Base-by-base conservation (phyloP, 2,113 vertebrate species). In the Panthera uncia region DNA sequence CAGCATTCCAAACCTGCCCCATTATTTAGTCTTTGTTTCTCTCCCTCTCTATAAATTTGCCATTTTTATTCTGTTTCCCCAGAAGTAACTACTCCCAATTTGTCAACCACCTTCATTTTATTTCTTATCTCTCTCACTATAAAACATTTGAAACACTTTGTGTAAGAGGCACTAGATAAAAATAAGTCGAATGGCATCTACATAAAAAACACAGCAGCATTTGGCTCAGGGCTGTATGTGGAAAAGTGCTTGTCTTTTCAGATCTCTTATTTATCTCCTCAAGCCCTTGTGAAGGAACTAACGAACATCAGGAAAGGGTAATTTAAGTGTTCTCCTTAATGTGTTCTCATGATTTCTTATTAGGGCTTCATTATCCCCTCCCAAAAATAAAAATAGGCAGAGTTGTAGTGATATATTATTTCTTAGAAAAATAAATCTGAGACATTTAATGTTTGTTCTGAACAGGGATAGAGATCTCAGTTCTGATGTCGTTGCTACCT, bases 41-140 rank as follows among this genome's bases (percentile, higher is more conserved):
- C 33, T 95, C 65, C 45, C 9, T 91, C 36, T 96, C 76, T 68
- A 95, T 73, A 97, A 94, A 81, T 97, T 92, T 85, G n/a, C n/a
- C 18, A 1, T 36, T 89, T 74, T 81, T 41, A 29, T 96, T 86
- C 41, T 94, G 23, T 96, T 91, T 96, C 10, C 45, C 52, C 14
- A 45, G 94, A 15, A n/a, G 18, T 48, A 96, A 88, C 50, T 76
- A 48, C n/a, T 91, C 38, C n/a, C 18, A 92, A 57, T 92, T 93
- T 94, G 83, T 89, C 57, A 33, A 63, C 18, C 23, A 57, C 1
- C 82, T 74, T 68, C 48, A 61, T 95, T 78, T 74, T 45, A 29
- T 95, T 97, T 93, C 88, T 97, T 95, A 78, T 66, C 68, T 94
- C n/a, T 94, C 81, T 80, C 90, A 41, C 7, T 88, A 38, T 94